These are phyloP conservation scores for Oncorhynchus clarkii DNA, from an alignment of 2,113 vertebrate genomes.

Conservation along the genomic window DNA sequence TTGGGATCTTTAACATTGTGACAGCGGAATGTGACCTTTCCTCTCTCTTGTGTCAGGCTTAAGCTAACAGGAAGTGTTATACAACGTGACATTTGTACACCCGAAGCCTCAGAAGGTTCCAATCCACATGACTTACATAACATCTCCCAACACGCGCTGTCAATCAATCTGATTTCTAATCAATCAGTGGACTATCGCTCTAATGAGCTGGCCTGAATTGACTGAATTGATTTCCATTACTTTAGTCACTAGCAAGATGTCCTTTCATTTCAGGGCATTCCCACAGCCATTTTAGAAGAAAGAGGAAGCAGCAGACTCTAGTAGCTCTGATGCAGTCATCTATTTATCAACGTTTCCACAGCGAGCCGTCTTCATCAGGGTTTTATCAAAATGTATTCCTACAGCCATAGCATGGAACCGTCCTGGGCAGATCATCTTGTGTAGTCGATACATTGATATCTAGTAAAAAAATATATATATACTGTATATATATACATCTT, in stretches of 20 bases:
- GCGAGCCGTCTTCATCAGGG: no score
- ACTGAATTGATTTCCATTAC: constrained; percentile 63
- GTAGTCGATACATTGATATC: constrained; percentile 14
- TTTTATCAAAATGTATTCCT: constrained; percentile 28
- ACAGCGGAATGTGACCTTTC: not conserved
- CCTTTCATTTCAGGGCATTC: constrained; percentile 51
- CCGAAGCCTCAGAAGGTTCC: constrained; percentile 31
- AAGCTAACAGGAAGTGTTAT: constrained; percentile 23
- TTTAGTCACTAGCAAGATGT: constrained; percentile 40
- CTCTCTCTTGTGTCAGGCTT: not conserved
- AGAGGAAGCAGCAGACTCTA: no score
- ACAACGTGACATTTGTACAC: constrained; percentile 41
- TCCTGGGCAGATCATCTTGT: constrained; percentile 43
- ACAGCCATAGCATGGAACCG: constrained; percentile 34
- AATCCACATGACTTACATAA: constrained; percentile 50
- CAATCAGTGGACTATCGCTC: constrained; percentile 66
- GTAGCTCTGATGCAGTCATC: no score
- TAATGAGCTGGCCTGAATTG: constrained; percentile 62
- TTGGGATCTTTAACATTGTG: no score
- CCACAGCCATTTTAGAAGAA: constrained; percentile 25
- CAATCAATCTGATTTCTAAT: constrained; percentile 62
- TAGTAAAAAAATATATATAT: no score
- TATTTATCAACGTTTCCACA: no score
- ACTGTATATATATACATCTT: no score
- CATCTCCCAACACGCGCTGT: constrained; percentile 39